Percentiles rank a stretch among this genome's conserved stretches.
Evolutionary conservation across 2,888 invertebrate genomes (phyloP).

Genomic region (Halocaridina rubra): DNA sequence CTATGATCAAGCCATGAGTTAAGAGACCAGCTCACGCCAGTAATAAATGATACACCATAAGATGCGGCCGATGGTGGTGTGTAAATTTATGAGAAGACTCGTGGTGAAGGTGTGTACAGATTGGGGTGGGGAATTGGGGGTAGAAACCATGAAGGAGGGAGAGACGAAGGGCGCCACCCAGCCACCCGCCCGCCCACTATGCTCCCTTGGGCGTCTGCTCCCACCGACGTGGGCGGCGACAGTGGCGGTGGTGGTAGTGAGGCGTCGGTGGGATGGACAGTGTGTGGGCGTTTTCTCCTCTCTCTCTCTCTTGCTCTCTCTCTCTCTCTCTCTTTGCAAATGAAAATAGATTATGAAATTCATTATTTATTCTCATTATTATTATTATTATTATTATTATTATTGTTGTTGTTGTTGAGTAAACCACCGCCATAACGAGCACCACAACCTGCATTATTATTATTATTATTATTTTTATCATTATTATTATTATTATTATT

Average conservation of each 20-base stretch:
- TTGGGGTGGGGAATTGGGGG: neutral
- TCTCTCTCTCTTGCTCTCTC: too few relatives aligned
- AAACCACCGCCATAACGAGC: too few relatives aligned
- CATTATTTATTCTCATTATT: too few relatives aligned
- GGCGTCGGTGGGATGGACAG: neutral
- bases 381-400: too few relatives aligned
- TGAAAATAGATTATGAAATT: too few relatives aligned
- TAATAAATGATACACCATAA: neutral
- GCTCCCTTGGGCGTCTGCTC: constrained; percentile 35
- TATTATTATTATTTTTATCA: too few relatives aligned
- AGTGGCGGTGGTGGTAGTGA: too few relatives aligned
- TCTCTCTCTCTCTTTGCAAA: too few relatives aligned
- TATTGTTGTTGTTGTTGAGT: too few relatives aligned
- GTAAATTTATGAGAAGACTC: neutral
- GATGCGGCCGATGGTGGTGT: neutral
- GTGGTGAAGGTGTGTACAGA: neutral
- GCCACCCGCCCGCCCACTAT: constrained; percentile 34
- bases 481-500: too few relatives aligned
- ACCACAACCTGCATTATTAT: too few relatives aligned
- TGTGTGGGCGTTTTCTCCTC: neutral
- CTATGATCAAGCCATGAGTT: too few relatives aligned
- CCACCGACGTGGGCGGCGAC: constrained; percentile 18
- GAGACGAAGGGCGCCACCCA: constrained; percentile 20
- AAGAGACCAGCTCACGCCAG: neutral
- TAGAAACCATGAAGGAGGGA: neutral